Evolutionary conservation across 2,113 vertebrate genomes (phyloP).

Genomic region (Pachycephala philippinensis): DNA sequence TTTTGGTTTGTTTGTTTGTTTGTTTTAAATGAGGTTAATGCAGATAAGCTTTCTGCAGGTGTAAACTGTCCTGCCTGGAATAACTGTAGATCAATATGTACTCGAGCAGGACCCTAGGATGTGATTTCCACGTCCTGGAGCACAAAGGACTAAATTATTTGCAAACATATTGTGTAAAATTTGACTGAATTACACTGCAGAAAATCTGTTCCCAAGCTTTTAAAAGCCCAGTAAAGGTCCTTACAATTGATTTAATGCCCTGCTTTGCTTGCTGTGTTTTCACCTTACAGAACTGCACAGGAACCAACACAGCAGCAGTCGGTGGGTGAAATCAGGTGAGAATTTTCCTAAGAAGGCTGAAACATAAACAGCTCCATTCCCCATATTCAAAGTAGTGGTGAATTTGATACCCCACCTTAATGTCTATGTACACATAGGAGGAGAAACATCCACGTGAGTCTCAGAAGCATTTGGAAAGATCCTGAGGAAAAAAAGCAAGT

Average conservation of each 20-base stretch:
- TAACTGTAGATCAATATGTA: neutral
- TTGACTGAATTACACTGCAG: neutral
- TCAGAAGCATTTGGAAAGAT: neutral
- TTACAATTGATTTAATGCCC: neutral
- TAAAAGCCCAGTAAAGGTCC: neutral
- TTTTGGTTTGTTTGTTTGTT: accelerated
- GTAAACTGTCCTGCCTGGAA: neutral
- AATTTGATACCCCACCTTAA: neutral
- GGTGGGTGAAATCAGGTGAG: neutral
- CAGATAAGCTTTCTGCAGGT: neutral
- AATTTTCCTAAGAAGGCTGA: neutral
- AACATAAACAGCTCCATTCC: neutral
- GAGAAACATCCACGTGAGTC: neutral
- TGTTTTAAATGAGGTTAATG: neutral
- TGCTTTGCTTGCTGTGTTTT: neutral
- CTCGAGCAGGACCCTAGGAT: neutral
- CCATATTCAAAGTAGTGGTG: neutral
- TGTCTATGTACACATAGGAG: accelerated
- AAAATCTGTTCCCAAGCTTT: neutral
- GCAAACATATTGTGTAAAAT: neutral
- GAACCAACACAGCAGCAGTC: neutral
- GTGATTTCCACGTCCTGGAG: neutral
- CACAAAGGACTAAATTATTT: neutral
- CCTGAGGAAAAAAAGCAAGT: neutral
- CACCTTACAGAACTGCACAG: neutral